Conservation (phyloP, 1,140 invertebrate species). For the Zaprionus kolodkinae region DNA sequence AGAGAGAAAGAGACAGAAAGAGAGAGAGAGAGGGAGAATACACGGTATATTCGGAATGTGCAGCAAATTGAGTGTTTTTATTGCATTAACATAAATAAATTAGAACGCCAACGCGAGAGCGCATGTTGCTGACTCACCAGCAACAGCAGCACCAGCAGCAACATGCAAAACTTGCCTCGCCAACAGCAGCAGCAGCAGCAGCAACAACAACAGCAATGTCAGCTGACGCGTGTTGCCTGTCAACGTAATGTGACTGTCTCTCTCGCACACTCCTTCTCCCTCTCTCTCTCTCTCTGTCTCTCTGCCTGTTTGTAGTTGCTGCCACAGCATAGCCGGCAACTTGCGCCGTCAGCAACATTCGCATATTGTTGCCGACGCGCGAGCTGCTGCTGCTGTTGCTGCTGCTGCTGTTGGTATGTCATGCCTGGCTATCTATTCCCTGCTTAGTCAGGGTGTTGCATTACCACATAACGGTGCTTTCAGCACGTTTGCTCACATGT, state of each 20-base stretch:
- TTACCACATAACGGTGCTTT: constrained; percentile 28
- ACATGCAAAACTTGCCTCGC: constrained; percentile 35
- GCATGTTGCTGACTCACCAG: constrained; percentile 56
- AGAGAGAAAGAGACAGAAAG: constrained; percentile 22
- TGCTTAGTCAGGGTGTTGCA: neutral
- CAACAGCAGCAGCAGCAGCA: constrained; percentile 29
- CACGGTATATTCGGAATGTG: constrained; percentile 51
- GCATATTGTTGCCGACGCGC: constrained; percentile 34
- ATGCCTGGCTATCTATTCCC: neutral
- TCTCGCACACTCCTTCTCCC: too few species aligned
- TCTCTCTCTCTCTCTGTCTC: too few species aligned
- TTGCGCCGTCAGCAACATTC: constrained; percentile 33
- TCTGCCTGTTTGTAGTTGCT: neutral
- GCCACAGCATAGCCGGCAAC: constrained; percentile 8
- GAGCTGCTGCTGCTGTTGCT: constrained; percentile 5
- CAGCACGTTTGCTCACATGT: constrained; percentile 37
- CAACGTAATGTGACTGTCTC: constrained; percentile 10
- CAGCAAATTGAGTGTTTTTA: constrained; percentile 79
- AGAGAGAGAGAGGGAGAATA: neutral
- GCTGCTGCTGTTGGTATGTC: neutral
- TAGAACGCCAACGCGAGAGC: constrained; percentile 61
- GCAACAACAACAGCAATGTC: constrained; percentile 32
- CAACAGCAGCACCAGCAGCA: constrained; percentile 26
- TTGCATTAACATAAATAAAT: constrained; percentile 83
- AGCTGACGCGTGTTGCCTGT: constrained; percentile 48